Conservation (phyloP, 2,797 vertebrate species). For the Acipenser oxyrinchus region DNA sequence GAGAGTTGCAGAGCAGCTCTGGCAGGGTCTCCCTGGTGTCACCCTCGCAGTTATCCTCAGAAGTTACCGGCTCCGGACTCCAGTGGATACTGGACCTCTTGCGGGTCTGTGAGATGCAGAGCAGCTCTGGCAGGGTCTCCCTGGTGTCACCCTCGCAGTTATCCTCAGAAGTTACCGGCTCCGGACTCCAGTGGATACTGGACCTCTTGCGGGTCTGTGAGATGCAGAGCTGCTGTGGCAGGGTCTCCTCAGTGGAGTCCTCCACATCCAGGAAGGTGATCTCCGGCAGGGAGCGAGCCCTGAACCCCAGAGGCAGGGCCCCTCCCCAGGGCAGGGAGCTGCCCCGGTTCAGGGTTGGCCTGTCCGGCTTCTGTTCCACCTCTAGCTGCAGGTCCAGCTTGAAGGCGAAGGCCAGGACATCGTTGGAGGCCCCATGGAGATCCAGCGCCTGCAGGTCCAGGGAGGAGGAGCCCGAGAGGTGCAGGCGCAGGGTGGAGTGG, state of each 20-base stretch:
- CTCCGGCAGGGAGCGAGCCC: background rate
- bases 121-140: too few relatives aligned
- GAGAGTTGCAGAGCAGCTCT: too few relatives aligned
- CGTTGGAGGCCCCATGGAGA: background rate
- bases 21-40: too few relatives aligned
- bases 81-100: too few relatives aligned
- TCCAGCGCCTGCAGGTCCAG: background rate
- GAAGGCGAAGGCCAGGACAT: conserved; percentile 2
- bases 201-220: too few relatives aligned
- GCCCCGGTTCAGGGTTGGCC: background rate
- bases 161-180: too few relatives aligned
- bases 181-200: too few relatives aligned
- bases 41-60: too few relatives aligned
- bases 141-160: too few relatives aligned
- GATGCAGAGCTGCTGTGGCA: background rate
- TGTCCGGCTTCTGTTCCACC: background rate
- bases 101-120: too few relatives aligned
- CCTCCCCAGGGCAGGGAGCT: background rate
- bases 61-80: too few relatives aligned
- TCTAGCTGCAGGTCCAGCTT: conserved; percentile 19
- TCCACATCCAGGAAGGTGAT: background rate
- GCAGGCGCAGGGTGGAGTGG: background rate
- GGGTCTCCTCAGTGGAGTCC: background rate
- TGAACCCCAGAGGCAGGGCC: background rate
- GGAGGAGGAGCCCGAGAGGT: background rate